Base-by-base conservation (phyloP, 2,113 vertebrate species). In the Strigops habroptila region DNA sequence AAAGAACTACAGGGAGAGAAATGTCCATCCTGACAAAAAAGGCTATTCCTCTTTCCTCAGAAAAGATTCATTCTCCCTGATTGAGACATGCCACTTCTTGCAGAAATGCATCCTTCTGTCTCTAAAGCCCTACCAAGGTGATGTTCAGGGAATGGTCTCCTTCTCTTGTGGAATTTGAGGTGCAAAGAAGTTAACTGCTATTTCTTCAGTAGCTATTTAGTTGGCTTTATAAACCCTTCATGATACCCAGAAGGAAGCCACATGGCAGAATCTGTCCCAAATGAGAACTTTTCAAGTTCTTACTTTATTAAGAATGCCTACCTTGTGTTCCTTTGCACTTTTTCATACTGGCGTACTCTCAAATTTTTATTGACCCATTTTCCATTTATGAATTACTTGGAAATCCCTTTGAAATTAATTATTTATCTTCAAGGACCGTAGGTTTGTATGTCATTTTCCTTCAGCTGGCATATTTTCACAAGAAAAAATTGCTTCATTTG, bases 351-450 rank as follows among this genome's bases (percentile, higher is more conserved):
- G 39, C 86, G n/a, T 69, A 62, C 35, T 95, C 80, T 92, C 69
- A 86, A 57, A 86, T 67, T 59, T 93, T 60, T 90, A n/a, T 41
- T 90, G 73, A 88, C 68, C 37, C 88, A 41, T 83, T 96, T 96
- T 88, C 7, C 30, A 22, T 55, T 81, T 71, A 73, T n/a, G 60
- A 91, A 77, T 91, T 88, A 69, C 79, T 90, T 94, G 68, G 21
- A 96, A 97, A 81, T 89, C 81, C 86, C 86, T 90, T 76, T 90
- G 92, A 96, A 97, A 95, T 93, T 94, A 90, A 93, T 93, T 95
- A 93, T 94, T 92, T 95, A 90, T 90, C 57, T 91, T 92, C 68
- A 79, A 82, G 82, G 33, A 92, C 87, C 67, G 84, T 65, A 71
- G 49, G 18, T 84, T 77, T 93, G 52, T 75, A 52, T 79, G 64